Percentiles rank a stretch among this genome's conserved stretches.
phyloP scores from a whole-genome alignment of 2,113 vertebrate genomes.

The Strix aluco region DNA sequence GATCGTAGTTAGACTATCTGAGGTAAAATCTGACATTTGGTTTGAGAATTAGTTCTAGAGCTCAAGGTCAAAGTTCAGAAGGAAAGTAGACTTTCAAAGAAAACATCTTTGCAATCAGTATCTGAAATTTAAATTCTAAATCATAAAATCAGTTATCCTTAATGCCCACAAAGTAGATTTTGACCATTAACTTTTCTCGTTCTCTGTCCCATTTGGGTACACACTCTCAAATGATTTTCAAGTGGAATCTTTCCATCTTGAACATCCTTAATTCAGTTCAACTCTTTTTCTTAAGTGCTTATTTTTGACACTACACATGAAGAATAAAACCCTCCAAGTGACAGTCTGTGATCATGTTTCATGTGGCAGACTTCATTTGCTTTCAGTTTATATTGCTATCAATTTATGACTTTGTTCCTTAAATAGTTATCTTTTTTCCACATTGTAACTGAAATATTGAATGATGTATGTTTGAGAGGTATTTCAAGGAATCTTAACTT shows the following conservation, averaged over 20 bases:
- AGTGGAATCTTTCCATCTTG: conserved; percentile 3
- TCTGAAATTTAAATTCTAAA: background rate
- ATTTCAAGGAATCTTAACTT: conserved; percentile 61
- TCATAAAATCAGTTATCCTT: background rate
- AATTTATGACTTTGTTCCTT: conserved; percentile 66
- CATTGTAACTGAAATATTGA: conserved; percentile 50
- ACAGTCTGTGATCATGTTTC: conserved; percentile 70
- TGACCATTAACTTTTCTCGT: conserved; percentile 37
- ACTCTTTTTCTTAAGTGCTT: conserved; percentile 16
- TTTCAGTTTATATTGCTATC: conserved; percentile 65
- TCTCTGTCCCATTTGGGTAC: conserved; percentile 26
- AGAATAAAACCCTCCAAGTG: conserved; percentile 60
- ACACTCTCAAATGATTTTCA: conserved; percentile 20
- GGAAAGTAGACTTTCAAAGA: background rate
- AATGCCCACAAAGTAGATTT: conserved; percentile 4
- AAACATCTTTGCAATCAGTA: background rate
- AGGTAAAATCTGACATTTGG: background rate
- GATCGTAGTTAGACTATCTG: background rate
- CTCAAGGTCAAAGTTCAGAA: background rate
- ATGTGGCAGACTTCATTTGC: conserved; percentile 62
- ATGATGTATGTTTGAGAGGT: conserved; percentile 53
- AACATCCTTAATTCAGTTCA: conserved; percentile 31
- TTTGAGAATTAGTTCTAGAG: background rate
- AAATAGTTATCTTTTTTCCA: conserved; percentile 35
- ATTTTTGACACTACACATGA: conserved; percentile 55